Evolutionary conservation across 2,797 vertebrate species (phyloP).

Genomic region (Sorex maritimensis): DNA sequence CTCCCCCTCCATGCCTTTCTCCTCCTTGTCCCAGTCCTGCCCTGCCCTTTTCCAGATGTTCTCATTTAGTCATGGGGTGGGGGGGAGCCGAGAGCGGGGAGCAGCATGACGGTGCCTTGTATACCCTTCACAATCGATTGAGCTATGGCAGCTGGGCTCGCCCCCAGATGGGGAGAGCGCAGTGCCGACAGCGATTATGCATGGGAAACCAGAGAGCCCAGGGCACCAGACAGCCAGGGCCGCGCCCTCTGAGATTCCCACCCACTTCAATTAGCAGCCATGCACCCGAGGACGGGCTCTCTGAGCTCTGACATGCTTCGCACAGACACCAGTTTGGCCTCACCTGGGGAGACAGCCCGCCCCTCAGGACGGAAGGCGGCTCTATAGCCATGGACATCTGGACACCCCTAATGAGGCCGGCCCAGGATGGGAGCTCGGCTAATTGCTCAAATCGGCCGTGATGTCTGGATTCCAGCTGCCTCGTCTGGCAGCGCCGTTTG

Average conservation of each 20-base stretch:
- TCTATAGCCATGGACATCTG: conserved; percentile 86
- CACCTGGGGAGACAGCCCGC: conserved; percentile 81
- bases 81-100: conserved; percentile 86
- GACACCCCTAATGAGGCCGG: conserved; percentile 87
- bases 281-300: conserved; percentile 65
- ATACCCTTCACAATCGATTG: conserved; percentile 87
- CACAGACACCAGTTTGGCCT: conserved; percentile 73
- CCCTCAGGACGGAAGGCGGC: conserved; percentile 80
- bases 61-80: conserved; percentile 91
- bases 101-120: conserved; percentile 89
- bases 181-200: conserved; percentile 86
- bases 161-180: conserved; percentile 87
- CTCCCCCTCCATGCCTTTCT: background rate
- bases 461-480: conserved; percentile 89
- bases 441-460: conserved; percentile 84
- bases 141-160: conserved; percentile 89
- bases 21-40: conserved; percentile 85
- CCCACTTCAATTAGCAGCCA: conserved; percentile 78
- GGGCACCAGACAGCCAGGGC: conserved; percentile 54
- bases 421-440: conserved; percentile 85
- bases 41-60: conserved; percentile 92
- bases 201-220: conserved; percentile 88
- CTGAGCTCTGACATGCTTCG: conserved; percentile 62
- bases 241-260: conserved; percentile 36
- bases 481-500: conserved; percentile 81